phyloP scores from a whole-genome alignment of 37 sponge, comb jelly and placozoan genomes.

The Axinella damicornis region DNA sequence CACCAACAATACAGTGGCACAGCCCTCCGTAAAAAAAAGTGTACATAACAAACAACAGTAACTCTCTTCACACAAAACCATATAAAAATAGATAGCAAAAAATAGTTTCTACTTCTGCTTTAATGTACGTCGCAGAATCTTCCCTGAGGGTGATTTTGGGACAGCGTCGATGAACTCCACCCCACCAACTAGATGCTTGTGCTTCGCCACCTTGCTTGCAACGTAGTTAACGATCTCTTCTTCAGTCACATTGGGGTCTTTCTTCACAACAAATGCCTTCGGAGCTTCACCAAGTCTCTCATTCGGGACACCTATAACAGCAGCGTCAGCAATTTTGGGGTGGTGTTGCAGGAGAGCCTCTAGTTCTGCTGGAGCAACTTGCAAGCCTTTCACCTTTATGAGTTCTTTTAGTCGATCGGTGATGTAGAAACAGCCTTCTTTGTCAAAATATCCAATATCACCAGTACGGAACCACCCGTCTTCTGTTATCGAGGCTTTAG shows the following conservation, averaged over 20 bases:
- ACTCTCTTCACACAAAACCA: background rate
- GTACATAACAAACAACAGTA: background rate
- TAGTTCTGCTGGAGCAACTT: constrained; percentile 95
- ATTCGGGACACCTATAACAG: constrained; percentile 85
- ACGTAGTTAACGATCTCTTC: constrained; percentile 68
- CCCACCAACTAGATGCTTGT: constrained; percentile 83
- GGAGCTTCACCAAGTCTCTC: constrained; percentile 89
- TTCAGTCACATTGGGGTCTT: constrained; percentile 54
- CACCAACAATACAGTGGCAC: too few relatives aligned
- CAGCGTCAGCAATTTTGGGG: constrained; percentile 85
- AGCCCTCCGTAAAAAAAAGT: background rate
- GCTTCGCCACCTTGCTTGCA: constrained; percentile 55
- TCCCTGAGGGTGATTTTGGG: constrained; percentile 91
- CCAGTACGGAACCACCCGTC: constrained; percentile 91
- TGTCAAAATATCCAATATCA: constrained; percentile 89
- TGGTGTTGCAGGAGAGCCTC: constrained; percentile 83
- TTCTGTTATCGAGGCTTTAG: constrained; percentile 45
- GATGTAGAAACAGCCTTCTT: constrained; percentile 84
- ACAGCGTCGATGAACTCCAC: constrained; percentile 79
- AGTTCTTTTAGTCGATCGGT: constrained; percentile 92
- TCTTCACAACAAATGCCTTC: constrained; percentile 89
- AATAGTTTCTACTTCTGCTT: background rate
- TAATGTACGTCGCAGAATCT: constrained; percentile 76
- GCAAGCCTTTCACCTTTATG: constrained; percentile 92
- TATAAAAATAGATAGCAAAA: too few relatives aligned